These are phyloP conservation scores for Musca domestica DNA, from an alignment of 1,140 invertebrate genomes.

Conservation along the genomic window DNA sequence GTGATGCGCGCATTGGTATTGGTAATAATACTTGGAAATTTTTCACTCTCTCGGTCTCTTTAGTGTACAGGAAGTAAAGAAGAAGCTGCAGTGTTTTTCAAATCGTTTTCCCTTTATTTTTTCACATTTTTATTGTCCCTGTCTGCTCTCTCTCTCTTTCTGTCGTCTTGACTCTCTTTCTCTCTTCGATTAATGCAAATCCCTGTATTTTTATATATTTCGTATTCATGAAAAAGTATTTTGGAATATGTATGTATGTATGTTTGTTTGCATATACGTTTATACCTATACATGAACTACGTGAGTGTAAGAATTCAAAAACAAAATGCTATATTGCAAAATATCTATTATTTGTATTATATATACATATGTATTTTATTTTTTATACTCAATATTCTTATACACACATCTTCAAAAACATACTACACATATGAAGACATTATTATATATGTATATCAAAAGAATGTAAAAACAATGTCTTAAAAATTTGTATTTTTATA, in stretches of 20 bases:
- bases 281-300: too few relatives aligned
- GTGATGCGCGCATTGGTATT: not conserved
- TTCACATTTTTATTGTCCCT: not conserved
- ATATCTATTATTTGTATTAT: too few relatives aligned
- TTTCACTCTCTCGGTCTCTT: not conserved
- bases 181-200: not conserved
- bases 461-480: too few relatives aligned
- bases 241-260: slow-evolving; percentile 7
- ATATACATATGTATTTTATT: too few relatives aligned
- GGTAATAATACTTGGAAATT: not conserved
- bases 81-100: not conserved
- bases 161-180: not conserved
- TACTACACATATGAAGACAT: too few relatives aligned
- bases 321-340: too few relatives aligned
- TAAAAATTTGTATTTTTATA: too few relatives aligned
- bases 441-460: too few relatives aligned
- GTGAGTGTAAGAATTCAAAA: too few relatives aligned
- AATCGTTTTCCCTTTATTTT: slow-evolving; percentile 20
- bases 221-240: not conserved
- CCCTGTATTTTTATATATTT: not conserved
- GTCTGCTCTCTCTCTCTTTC: not conserved
- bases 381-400: too few relatives aligned
- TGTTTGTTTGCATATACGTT: slow-evolving; percentile 1
- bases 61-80: not conserved
- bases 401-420: too few relatives aligned